A percentile compares a stretch with the other conserved stretches of the same genome.
Evolutionary conservation across 2,888 invertebrate genomes (phyloP).

Genomic region (Standfussiana lucernea): DNA sequence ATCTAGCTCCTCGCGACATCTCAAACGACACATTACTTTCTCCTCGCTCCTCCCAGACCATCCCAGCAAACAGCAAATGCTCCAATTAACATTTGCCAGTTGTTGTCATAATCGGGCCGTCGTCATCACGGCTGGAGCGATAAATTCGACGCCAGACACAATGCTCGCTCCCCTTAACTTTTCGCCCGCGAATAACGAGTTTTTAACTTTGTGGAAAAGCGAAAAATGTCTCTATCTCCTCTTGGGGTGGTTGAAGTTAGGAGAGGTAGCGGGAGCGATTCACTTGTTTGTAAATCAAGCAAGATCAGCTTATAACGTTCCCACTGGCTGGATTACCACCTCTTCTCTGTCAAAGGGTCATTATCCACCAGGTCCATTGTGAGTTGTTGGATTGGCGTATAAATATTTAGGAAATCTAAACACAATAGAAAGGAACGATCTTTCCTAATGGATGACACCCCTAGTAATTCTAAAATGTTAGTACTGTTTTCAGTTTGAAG

Average conservation of each 20-base stretch:
- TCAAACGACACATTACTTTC: constrained; percentile 43
- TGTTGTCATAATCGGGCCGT: constrained; percentile 69
- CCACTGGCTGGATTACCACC: background rate
- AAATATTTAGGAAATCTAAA: background rate
- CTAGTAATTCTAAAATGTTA: background rate
- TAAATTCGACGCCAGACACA: constrained; percentile 86
- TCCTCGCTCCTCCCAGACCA: constrained; percentile 39
- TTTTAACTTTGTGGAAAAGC: constrained; percentile 90
- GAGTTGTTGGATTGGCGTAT: background rate
- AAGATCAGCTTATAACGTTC: background rate
- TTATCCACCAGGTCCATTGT: background rate
- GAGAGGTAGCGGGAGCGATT: constrained; percentile 54
- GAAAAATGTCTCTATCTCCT: constrained; percentile 89
- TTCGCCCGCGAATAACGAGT: constrained; percentile 89
- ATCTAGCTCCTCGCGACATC: constrained; percentile 36
- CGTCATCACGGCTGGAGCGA: constrained; percentile 75
- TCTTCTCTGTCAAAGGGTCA: background rate
- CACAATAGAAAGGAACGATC: background rate
- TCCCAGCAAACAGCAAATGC: constrained; percentile 60
- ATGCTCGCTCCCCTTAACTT: constrained; percentile 87
- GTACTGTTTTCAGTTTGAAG: background rate
- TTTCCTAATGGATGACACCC: too few relatives aligned
- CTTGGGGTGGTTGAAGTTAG: constrained; percentile 67
- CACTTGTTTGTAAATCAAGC: background rate
- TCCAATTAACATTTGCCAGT: constrained; percentile 70